A percentile compares a stretch with the other conserved stretches of the same genome.
These are phyloP conservation scores for Colletes latitarsis DNA, from an alignment of 1,140 invertebrate genomes.

Conservation along the genomic window DNA sequence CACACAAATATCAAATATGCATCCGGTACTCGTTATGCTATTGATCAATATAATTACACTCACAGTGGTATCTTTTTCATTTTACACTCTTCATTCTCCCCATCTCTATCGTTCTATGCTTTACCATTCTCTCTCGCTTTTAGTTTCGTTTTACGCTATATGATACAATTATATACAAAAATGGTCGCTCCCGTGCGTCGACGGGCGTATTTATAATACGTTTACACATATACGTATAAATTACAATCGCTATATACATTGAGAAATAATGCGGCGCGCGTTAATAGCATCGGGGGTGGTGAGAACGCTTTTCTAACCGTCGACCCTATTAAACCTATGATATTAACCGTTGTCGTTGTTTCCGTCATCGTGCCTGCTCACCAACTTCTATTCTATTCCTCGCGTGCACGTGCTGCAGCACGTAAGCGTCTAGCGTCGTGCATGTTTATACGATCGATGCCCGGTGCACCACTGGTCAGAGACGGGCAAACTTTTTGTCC, in stretches of 20 bases:
- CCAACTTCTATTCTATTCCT: conserved; percentile 26
- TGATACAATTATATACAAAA: conserved; percentile 75
- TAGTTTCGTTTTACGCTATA: conserved; percentile 58
- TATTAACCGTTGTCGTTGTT: conserved; percentile 59
- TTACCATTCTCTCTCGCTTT: neutral
- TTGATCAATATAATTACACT: conserved; percentile 74
- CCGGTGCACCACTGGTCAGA: neutral
- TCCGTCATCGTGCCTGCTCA: conserved; percentile 47
- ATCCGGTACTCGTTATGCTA: conserved; percentile 75
- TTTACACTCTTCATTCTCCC: conserved; percentile 45
- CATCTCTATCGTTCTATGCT: neutral
- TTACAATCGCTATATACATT: conserved; percentile 77
- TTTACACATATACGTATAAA: conserved; percentile 71
- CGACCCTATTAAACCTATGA: conserved; percentile 54
- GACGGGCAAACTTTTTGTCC: too few species aligned
- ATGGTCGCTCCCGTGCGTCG: conserved; percentile 51
- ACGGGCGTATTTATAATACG: conserved; percentile 57
- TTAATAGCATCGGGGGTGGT: conserved; percentile 52
- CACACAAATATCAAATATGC: conserved; percentile 81
- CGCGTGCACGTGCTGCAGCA: conserved; percentile 22
- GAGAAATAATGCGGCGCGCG: conserved; percentile 62
- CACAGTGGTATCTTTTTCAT: conserved; percentile 66
- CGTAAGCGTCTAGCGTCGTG: neutral
- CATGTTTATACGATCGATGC: conserved; percentile 47
- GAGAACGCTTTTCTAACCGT: conserved; percentile 47